phyloP scores from a whole-genome alignment of 2,797 vertebrate species.

The Gymnoscopelus microlampas region DNA sequence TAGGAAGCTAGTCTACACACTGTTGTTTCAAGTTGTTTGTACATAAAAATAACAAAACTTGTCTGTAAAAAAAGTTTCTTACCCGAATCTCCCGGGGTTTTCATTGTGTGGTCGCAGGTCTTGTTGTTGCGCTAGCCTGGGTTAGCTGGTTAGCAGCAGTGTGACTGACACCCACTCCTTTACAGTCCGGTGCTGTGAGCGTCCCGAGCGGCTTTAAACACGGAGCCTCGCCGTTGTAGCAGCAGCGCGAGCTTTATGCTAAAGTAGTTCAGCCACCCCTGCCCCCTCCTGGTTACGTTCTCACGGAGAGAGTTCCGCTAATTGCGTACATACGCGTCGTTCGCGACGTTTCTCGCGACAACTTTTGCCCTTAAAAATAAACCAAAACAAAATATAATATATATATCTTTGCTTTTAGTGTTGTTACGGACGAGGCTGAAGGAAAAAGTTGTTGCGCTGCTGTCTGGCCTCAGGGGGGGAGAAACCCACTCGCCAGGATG shows the following conservation, averaged over 20 bases:
- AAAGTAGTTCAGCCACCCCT: no score
- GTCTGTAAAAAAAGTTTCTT: constrained; percentile 45
- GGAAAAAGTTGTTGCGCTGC: constrained; percentile 53
- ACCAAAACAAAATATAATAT: no score
- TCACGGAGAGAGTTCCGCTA: no score
- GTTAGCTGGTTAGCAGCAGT: constrained; percentile 52
- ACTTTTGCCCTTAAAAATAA: no score
- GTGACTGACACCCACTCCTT: constrained; percentile 42
- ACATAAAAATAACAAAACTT: neutral
- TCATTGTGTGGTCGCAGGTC: constrained; percentile 68
- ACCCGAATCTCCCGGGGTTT: constrained; percentile 82
- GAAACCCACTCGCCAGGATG: constrained; percentile 50
- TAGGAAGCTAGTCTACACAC: constrained; percentile 41
- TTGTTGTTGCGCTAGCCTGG: no score
- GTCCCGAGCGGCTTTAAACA: no score
- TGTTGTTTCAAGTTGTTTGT: constrained; percentile 42
- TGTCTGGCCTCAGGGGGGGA: constrained; percentile 32
- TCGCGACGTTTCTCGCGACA: no score
- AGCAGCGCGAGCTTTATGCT: no score
- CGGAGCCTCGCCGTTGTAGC: no score
- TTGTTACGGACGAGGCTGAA: constrained; percentile 18
- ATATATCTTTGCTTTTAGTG: neutral
- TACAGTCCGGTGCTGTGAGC: no score
- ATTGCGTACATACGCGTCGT: no score
- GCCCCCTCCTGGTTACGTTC: no score